Percentiles rank a stretch among this genome's conserved stretches.
Evolutionary conservation across 2,113 vertebrate species (phyloP).

Genomic region (Gallinago media): DNA sequence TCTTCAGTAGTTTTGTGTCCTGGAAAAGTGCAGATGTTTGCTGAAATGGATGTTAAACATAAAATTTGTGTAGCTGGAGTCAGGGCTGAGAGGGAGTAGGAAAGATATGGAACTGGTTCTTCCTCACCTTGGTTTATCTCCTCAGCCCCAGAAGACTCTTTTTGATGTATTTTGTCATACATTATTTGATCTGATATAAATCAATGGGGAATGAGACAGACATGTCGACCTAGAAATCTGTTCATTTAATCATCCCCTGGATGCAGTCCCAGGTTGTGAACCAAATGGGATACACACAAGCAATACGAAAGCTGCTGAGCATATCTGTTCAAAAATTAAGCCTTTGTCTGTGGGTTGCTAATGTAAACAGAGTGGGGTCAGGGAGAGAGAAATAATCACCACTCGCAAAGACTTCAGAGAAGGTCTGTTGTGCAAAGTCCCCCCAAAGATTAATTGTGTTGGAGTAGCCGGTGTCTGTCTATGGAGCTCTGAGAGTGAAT

Average conservation of each 20-base stretch:
- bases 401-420: background rate
- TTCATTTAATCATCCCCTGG: constrained; percentile 9
- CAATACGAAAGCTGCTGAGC: background rate
- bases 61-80: background rate
- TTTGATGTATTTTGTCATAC: background rate
- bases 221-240: background rate
- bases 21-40: background rate
- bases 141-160: background rate
- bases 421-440: background rate
- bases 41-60: background rate
- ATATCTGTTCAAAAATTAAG: constrained; percentile 6
- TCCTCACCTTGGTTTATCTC: background rate
- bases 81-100: background rate
- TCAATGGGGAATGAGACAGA: background rate
- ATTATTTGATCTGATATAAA: background rate
- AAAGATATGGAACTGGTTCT: background rate
- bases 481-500: background rate
- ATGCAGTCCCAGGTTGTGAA: background rate
- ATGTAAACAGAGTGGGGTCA: background rate
- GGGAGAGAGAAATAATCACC: background rate
- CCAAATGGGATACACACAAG: background rate
- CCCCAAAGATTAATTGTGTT: background rate
- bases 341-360: constrained; percentile 5
- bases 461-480: background rate
- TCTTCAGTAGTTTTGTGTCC: background rate